Base-by-base conservation (phyloP, 2,113 vertebrate genomes). In the Sander lucioperca region DNA sequence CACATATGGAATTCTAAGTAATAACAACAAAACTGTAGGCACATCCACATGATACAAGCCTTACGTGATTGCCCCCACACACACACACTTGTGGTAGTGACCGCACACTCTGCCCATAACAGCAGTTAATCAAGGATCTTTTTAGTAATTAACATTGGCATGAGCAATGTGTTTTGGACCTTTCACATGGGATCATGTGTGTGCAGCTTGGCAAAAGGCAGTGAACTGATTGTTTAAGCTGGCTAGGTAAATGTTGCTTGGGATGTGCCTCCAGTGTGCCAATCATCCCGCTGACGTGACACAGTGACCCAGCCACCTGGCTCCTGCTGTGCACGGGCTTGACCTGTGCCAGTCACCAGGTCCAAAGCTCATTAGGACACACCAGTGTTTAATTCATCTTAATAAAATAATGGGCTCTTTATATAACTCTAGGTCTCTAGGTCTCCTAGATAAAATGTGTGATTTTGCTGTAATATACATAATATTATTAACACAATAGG, bases 271-370 rank as follows among this genome's bases (percentile, higher is more conserved):
- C 66, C 50, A 15, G 48, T 43, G 39, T 75, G 73, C 21, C 77
- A 72, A 45, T 82, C 67, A 75, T 7, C 56, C 39, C 1, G 11
- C 39, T 13, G 19, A 9, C 2, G 43, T 62, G 70, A 80, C 81
- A 50, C 65, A 13, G 25, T 67, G 80, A 86, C 64, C 74, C 72
- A 6, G 45, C 73, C 87, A 74, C 69, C 83, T 80, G 84, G 47
- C 62, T 73, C 61, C 71, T n/a, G 71, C 80, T 67, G 39, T 13
- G 45, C 33, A 15, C 51, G 15, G 65, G 13, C 19, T 2, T n/a
- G 50, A 74, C 83, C 66, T 50, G 19, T 61, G 79, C 39, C 69
- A 27, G 5, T 43, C 54, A 47, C 23, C 43, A 1, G 25, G 23
- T 66, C 58, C 57, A 80, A 13, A 48, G 45, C 45, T 74, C 30